Base-by-base conservation (phyloP, 2,113 vertebrate genomes). In the Calidris pygmaea region DNA sequence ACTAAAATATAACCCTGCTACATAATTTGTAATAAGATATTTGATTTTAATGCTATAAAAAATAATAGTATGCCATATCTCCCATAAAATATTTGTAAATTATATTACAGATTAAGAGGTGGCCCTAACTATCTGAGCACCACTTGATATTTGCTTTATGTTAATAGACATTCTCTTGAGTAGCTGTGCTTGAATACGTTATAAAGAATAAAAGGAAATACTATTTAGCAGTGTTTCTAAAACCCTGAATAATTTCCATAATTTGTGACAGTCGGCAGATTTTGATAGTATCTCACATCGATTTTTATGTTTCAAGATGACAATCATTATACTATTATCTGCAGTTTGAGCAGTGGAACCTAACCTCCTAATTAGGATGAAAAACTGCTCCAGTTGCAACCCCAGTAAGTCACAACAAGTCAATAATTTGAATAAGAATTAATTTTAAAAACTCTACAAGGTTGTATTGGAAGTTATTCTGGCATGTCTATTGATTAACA, bases 401-500 rank as follows among this genome's bases (percentile, higher is more conserved):
- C 93, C 98, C 96, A 93, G 96, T 94, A 98, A 98, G 96, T 98
- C 98, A 98, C 95, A 98, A 97, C 83, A 97, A 98, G 96, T 99
- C 98, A 98, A 99, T 99, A 98, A 98, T 98, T 99, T 99, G 98
- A 99, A 98, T 98, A 98, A 98, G 98, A 98, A 98, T 98, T 99
- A 98, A 98, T 99, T 99, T 96, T 11, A 97, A 98, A 98, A 99
- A 98, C 97, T 98, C 98, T 97, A 98, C 98, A 98, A 98, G 98
- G 98, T 98, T 98, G 98, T 98, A 98, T 98, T 98, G 98, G 98
- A 99, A 98, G 98, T 96, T 98, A 98, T 96, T 98, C 98, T 98
- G 97, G 98, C 98, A 98, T 98, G 98, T 98, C 98, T 98, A 99
- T 98, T 98, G 99, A 99, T 99, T 99, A 99, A 99, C 98, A 99